Conservation (phyloP, 2,113 vertebrate genomes). For the human (Homo sapiens) region GRCh38 chr5:1431501-1432000, state of each 20-base stretch:
- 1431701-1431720: rapidly evolving
- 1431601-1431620: rapidly evolving
- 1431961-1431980: neutral
- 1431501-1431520: neutral
- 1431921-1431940: rapidly evolving
- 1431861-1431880: neutral
- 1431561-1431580: no score
- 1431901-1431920: rapidly evolving
- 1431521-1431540: rapidly evolving
- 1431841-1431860: no score
- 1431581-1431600: no score
- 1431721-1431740: rapidly evolving
- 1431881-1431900: no score
- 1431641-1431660: no score
- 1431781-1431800: no score
- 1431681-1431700: neutral
- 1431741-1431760: rapidly evolving
- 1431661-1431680: no score
- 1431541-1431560: neutral
- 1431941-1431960: neutral
- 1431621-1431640: neutral
- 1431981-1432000: no score
- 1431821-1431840: neutral
- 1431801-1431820: no score
- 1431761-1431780: no score